Percentiles rank a stretch among this genome's conserved stretches.
These are phyloP conservation scores for Bostrychus sinensis DNA, from an alignment of 2,113 vertebrate species.

Conservation along the genomic window DNA sequence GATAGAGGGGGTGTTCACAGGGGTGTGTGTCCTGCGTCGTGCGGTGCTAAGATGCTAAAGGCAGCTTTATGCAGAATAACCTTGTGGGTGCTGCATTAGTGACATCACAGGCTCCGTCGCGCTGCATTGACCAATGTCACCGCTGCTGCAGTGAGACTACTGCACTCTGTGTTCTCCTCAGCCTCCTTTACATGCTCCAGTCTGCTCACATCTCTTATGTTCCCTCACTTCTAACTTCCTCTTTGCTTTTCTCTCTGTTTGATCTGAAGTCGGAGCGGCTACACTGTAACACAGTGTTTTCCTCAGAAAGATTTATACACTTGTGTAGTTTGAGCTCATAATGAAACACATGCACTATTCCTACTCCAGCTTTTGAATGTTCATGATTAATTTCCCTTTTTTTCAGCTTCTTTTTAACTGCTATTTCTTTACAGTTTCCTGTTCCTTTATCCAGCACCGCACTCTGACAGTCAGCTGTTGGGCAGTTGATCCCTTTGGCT, in stretches of 20 bases:
- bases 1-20: slow-evolving; percentile 30
- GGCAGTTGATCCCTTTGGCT: slow-evolving; percentile 48
- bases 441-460: slow-evolving; percentile 23
- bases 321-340: slow-evolving; percentile 31
- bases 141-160: slow-evolving; percentile 68
- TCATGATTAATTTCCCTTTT: not conserved
- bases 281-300: slow-evolving; percentile 14
- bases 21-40: slow-evolving; percentile 20
- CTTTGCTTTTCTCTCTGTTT: slow-evolving; percentile 4
- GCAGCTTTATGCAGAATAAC: slow-evolving; percentile 68
- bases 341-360: slow-evolving; percentile 31
- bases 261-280: slow-evolving; percentile 41
- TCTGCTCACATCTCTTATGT: slow-evolving; percentile 24
- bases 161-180: slow-evolving; percentile 25
- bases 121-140: slow-evolving; percentile 68
- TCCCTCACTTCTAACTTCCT: slow-evolving; percentile 1
- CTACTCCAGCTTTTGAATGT: not conserved
- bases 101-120: slow-evolving; percentile 68
- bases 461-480: slow-evolving; percentile 40
- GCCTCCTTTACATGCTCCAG: slow-evolving; percentile 4
- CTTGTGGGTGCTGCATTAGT: slow-evolving; percentile 78
- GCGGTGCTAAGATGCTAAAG: slow-evolving; percentile 44
- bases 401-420: not conserved
- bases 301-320: slow-evolving; percentile 18
- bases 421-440: slow-evolving; percentile 23